Conservation (phyloP, 2,888 invertebrate species). For the Pseudoips prasinana region DNA sequence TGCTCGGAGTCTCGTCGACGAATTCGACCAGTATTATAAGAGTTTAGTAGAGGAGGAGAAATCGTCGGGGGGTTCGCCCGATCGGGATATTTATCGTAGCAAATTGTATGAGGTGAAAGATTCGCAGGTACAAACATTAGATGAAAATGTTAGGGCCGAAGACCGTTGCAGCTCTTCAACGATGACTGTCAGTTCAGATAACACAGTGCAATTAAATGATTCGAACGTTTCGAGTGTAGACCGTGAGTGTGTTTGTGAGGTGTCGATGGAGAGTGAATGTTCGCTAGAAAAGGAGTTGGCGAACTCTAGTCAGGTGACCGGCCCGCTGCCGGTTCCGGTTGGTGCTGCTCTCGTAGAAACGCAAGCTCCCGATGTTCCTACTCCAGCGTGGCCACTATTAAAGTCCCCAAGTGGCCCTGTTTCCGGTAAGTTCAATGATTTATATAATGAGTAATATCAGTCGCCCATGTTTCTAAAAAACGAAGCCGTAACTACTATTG, state of each 20-base stretch:
- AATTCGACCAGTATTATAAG: constrained; percentile 68
- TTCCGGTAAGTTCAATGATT: constrained; percentile 32
- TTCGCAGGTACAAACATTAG: constrained; percentile 15
- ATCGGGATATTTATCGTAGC: constrained; percentile 18
- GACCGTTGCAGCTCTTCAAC: constrained; percentile 9
- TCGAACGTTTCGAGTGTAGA: constrained; percentile 6
- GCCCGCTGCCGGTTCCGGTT: constrained; percentile 61
- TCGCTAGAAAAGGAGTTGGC: constrained; percentile 12
- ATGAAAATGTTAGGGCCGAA: constrained; percentile 4
- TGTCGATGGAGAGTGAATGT: constrained; percentile 3
- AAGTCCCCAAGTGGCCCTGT: constrained; percentile 29
- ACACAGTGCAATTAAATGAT: background rate
- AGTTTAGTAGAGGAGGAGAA: constrained; percentile 50
- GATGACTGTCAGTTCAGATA: constrained; percentile 13
- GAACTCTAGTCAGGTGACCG: constrained; percentile 35
- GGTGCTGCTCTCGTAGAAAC: constrained; percentile 46
- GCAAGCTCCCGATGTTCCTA: constrained; percentile 25
- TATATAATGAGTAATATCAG: too few species aligned
- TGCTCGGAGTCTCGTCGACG: constrained; percentile 69
- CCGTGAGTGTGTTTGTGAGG: constrained; percentile 14
- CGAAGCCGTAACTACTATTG: too few species aligned
- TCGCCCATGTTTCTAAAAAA: too few species aligned
- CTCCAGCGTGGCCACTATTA: constrained; percentile 24
- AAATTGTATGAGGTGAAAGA: constrained; percentile 33
- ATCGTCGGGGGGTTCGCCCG: constrained; percentile 21